Base-by-base conservation (phyloP, 2,888 invertebrate genomes). In the Agriotes lineatus region DNA sequence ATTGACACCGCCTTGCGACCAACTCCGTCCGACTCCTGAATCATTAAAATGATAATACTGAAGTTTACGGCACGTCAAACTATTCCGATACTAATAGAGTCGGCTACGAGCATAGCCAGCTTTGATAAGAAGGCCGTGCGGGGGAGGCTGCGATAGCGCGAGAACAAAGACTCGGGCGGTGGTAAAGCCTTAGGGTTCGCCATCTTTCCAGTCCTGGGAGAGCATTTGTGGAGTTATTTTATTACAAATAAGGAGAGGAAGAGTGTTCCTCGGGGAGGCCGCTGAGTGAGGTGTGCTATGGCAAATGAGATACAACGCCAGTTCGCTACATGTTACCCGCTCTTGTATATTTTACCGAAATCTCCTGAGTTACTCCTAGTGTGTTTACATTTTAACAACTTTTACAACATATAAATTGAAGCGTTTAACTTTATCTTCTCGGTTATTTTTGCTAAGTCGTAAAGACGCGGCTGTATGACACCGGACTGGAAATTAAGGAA, bases 241-340 rank as follows among this genome's bases (percentile, higher is more conserved):
- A 84, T 84, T 84, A 84, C 83, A 83, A 83, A 83, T 84, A 84
- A 84, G 84, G 83, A 82, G 82, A 80, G 80, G 81, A 81, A 82
- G 82, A 83, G 82, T 82, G 83, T 77, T 82, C 83, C 83, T 82
- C 76, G 66, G 83, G 82, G 83, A 82, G 73, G 79, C 76, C 74
- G 79, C 79, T 78, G 81, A 81, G 79, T 80, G 82, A 81, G 81
- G 82, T 82, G 82, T 82, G 81, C 79, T 79, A 79, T 79, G 75
- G 79, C 80, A 81, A 82, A 83, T 82, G 82, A 83, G 82, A 83
- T 82, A 82, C 81, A 80, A 79, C 79, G 72, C 78, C 78, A 65
- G 68, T 73, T 72, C 71, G 59, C 70, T 74, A 72, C 74, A 71
- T 71, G 69, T 71, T 74, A 74, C 66, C 58, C 70, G 68, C 68